Evolutionary conservation across 2,113 vertebrate genomes (phyloP), one percentile per base, ranked within the genome.

Genomic region (Lagenorhynchus albirostris): DNA sequence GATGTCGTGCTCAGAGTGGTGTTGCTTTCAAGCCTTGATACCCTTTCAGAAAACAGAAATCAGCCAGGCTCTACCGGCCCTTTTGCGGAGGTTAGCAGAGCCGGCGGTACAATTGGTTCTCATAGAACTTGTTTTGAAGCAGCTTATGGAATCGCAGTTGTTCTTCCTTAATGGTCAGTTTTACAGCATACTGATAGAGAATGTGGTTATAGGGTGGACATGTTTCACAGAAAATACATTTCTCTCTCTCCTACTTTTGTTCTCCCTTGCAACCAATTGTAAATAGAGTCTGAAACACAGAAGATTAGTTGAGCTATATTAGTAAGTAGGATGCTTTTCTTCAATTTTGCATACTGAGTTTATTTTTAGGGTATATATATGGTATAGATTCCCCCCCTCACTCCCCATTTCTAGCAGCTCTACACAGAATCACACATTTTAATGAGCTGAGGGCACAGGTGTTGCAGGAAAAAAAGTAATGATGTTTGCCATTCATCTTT

Each of bases 401-500:
- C 96, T 97, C 96, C 98, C 97, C 94, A 98, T 98, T 98, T 98
- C 98, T 97, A 98, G 96, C 98, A 98, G 98, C 98, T 98, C 98
- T 97, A 98, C 98, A 98, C 90, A 98, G 98, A 98, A 99, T 99
- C 98, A 98, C 99, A 99, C 98, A 99, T 99, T 99, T 99, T 99
- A 99, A 99, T 99, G 98, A 99, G 98, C 98, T 98, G 96, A 98
- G 98, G 98, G 98, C 98, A 99, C 99, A 99, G 99, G 99, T 99
- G 99, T 97, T 98, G 95, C 98, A 98, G 98, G 97, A 97, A 98
- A 98, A 98, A 98, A 99, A 99, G 98, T 99, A 99, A 99, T 98
- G 98, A 99, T 99, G 99, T 99, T 99, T 99, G 99, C 99, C 99
- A 99, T 99, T 99, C 99, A 99, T 99, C 98, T 98, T 99, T 99